Evolutionary conservation across 2,888 invertebrate species (phyloP), one percentile per base, ranked within the genome.

Genomic region (Synanthedon andrenaeformis): DNA sequence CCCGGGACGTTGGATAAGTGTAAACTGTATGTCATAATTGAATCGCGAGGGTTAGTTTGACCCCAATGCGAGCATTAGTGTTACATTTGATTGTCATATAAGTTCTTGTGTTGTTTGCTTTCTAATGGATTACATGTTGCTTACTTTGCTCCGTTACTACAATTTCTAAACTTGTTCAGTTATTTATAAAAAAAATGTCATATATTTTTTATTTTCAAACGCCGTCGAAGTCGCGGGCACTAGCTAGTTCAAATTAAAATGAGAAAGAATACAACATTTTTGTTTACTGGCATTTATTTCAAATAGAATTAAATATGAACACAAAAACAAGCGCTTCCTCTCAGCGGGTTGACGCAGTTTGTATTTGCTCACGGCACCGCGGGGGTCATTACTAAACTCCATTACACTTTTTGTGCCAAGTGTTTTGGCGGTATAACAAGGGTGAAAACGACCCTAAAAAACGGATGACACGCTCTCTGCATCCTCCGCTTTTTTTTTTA

Each of bases 401-500:
- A 86, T 85, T 84, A 86, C 84, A 82, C 79, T 86, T 86, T 85
- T 86, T 86, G 84, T 79, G 83, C 84, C 83, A 82, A 86, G 84
- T 85, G 86, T 85, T 86, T 82, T 81, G 81, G 76, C 76, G 80
- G 82, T 84, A 79, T 69, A 82, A 86, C 85, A 85, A 86, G 86
- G 86, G 86, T 85, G 85, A 77, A 75, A 85, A 86, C 84, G 79
- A 82, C 85, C 85, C 84, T 76, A 77, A 80, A 73, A 77, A 83
- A 84, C 77, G 77, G 79, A 81, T 79, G 79, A 82, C 75, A 75
- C 66, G 74, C 79, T 77, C 76, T 79, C 74, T 70, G 70, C 74
- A 70, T 69, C 69, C 69, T 71, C 62, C 64, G 71, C 23, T 23
- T 71, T 77, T 23, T 71, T 77, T 78, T 80, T 81, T 82, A 79